These are phyloP conservation scores for Patella depressa DNA, from an alignment of 2,888 invertebrate genomes.

Conservation along the genomic window DNA sequence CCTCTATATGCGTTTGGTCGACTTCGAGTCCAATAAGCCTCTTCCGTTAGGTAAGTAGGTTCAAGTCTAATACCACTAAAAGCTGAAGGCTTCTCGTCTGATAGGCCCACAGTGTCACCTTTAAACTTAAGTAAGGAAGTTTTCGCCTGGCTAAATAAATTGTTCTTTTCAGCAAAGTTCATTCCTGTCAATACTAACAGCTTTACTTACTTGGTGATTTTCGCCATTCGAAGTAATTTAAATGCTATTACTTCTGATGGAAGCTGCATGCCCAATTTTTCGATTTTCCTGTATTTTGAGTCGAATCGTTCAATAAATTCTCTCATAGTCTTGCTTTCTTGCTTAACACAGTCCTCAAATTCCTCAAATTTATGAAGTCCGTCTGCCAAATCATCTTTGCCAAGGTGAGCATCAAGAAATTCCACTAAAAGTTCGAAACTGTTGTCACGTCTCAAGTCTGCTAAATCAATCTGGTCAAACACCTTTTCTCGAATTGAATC, in stretches of 20 bases:
- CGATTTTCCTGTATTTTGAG: slow-evolving; percentile 7
- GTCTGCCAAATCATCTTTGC: not conserved
- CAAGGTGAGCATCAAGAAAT: not conserved
- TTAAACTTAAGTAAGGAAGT: slow-evolving; percentile 12
- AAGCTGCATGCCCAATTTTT: not conserved
- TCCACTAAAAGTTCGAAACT: not conserved
- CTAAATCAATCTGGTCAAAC: slow-evolving; percentile 7
- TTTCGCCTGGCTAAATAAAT: slow-evolving; percentile 1
- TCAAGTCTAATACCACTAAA: not conserved
- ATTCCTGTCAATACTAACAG: slow-evolving; percentile 19
- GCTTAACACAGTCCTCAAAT: not conserved
- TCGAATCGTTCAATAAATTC: slow-evolving; percentile 1
- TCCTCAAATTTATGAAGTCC: slow-evolving; percentile 8
- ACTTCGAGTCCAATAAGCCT: not conserved
- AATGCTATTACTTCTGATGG: slow-evolving; percentile 15
- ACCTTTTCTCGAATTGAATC: slow-evolving; percentile 8
- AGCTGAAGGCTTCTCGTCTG: not conserved
- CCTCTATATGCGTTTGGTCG: not conserved
- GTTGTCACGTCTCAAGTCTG: not conserved
- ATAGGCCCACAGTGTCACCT: not conserved
- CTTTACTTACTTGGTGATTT: not conserved
- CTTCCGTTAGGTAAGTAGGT: slow-evolving; percentile 15
- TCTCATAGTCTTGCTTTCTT: not conserved
- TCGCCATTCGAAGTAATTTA: not conserved
- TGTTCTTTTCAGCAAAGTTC: slow-evolving; percentile 5